Base-by-base conservation (phyloP, 2,113 vertebrate genomes). In the Empidonax traillii region DNA sequence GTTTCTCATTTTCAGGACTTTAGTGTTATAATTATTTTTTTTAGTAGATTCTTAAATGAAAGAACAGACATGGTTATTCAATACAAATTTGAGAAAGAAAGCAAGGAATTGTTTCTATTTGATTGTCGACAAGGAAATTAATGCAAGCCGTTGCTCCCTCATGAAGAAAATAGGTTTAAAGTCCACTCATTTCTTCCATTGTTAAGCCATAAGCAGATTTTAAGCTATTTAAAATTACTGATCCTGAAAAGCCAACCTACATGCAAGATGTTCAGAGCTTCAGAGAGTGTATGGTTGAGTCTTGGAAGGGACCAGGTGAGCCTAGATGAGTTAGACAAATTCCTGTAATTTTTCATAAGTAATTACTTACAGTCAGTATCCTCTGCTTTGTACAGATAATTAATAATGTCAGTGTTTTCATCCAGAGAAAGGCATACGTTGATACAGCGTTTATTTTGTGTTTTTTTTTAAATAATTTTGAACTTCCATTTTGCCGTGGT, bases 191-290 rank as follows among this genome's bases (percentile, higher is more conserved):
- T 92, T 95, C 66, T 93, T 92, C 69, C 53, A 62, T 39, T 93
- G 56, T 95, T 91, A 87, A 95, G 14, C 19, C 72, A 61, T 51
- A 56, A 87, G 76, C 72, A 94, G 80, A 75, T 75, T 90, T 89
- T 87, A 89, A 92, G 73, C 76, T 90, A 18, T 90, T 93, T 93
- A 69, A 95, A 93, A 91, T 62, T 82, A 47, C 56, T 93, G 68
- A 87, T 92, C 86, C 73, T 94, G 86, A 93, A 93, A 93, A 93
- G 28, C 19, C 59, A 89, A 4, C 28, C 61, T 79, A 66, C 53
- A 28, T 56, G 77, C 62, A 89, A 85, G 76, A 91, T n/a, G n/a
- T 69, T 89, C 62, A 87, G 80, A 90, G n/a, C 31, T 73, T 89
- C 58, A 85, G 53, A 30, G 79, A 84, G 72, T 68, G 14, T 51